Evolutionary conservation across 2,888 invertebrate species (phyloP).

Genomic region (Oscheius sp.): DNA sequence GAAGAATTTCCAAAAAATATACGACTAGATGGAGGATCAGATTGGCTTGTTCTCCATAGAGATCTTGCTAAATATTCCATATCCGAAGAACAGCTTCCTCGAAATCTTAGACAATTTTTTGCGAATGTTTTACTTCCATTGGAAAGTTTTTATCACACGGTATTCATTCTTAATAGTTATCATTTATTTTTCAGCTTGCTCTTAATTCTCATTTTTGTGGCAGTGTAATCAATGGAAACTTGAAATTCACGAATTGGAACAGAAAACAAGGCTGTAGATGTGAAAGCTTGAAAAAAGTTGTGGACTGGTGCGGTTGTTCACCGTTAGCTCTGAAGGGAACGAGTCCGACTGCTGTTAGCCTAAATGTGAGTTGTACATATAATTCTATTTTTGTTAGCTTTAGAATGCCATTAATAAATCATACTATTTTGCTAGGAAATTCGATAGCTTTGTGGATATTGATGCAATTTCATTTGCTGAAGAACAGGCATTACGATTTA

Average conservation of each 20-base stretch:
- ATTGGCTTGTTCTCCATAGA: constrained; percentile 92
- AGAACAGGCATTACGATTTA: constrained; percentile 74
- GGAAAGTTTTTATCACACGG: constrained; percentile 94
- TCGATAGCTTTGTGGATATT: constrained; percentile 93
- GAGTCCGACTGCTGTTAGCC: too few species aligned
- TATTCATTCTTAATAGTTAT: constrained; percentile 22
- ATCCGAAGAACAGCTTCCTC: constrained; percentile 51
- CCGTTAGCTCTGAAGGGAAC: constrained; percentile 86
- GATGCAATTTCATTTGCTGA: constrained; percentile 89
- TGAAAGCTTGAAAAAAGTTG: constrained; percentile 86
- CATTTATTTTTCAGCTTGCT: constrained; percentile 76
- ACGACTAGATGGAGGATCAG: constrained; percentile 94
- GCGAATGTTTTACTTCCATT: constrained; percentile 69
- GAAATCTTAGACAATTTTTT: constrained; percentile 60
- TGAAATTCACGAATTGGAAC: constrained; percentile 98
- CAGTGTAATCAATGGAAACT: constrained; percentile 91
- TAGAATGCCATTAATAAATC: constrained; percentile 74
- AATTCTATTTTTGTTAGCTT: too few species aligned
- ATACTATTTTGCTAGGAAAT: constrained; percentile 94
- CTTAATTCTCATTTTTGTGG: constrained; percentile 91
- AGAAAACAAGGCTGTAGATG: constrained; percentile 82
- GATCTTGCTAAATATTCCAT: constrained; percentile 86
- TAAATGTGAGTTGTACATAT: constrained; percentile 23
- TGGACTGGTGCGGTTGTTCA: constrained; percentile 99
- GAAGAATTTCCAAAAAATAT: constrained; percentile 76